Conservation (phyloP, 2,113 vertebrate species). For the Dasyurus viverrinus region DNA sequence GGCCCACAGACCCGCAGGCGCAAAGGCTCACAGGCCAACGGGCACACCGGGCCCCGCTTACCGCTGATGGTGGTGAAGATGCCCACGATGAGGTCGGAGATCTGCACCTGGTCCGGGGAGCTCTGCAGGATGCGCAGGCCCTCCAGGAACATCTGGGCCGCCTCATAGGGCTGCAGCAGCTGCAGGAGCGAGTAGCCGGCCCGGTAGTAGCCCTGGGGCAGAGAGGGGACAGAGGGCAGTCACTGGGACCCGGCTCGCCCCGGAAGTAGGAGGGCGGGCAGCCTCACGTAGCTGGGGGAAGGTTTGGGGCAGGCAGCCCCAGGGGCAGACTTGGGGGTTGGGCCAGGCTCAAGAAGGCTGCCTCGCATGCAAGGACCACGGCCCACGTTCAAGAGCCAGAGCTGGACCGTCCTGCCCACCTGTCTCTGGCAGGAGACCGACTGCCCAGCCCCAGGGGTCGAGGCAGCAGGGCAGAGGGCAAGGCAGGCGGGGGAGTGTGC, state of each 20-base stretch:
- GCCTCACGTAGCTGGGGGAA: too few species aligned
- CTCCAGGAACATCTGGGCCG: conserved; percentile 76
- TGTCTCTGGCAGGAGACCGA: too few species aligned
- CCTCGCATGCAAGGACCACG: neutral
- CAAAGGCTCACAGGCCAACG: too few species aligned
- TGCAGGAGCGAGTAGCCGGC: conserved; percentile 81
- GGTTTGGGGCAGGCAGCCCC: too few species aligned
- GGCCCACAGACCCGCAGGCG: too few species aligned
- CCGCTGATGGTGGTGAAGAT: conserved; percentile 82
- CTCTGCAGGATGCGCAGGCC: conserved; percentile 78
- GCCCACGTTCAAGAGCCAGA: neutral
- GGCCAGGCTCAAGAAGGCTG: too few species aligned
- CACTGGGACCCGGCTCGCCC: neutral
- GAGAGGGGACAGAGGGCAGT: neutral
- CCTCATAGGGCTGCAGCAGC: conserved; percentile 67
- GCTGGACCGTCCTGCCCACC: neutral
- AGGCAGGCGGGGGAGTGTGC: neutral
- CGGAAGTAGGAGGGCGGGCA: too few species aligned
- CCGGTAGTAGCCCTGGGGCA: conserved; percentile 84
- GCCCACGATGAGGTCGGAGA: conserved; percentile 84
- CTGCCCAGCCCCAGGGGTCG: too few species aligned
- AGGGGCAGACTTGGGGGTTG: too few species aligned
- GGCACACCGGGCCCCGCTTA: conserved; percentile 61
- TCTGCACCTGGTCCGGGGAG: conserved; percentile 66
- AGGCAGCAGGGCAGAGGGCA: too few species aligned